Evolutionary conservation across 2,797 vertebrate genomes (phyloP).

Genomic region (Urophycis tenuis): DNA sequence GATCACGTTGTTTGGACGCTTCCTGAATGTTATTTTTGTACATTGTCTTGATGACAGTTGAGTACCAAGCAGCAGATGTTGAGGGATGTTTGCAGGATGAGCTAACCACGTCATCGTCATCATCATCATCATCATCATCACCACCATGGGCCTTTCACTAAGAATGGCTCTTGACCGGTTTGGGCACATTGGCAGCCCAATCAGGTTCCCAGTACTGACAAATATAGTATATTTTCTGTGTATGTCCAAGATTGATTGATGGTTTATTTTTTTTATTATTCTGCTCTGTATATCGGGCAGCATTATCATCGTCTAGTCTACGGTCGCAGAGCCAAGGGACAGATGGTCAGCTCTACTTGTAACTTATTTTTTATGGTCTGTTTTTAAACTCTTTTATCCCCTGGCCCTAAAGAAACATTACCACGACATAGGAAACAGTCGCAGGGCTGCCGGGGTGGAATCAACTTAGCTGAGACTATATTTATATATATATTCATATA

Average conservation of each 20-base stretch:
- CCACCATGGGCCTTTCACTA: conserved; percentile 27
- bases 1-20: conserved; percentile 23
- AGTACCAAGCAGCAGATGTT: conserved; percentile 50
- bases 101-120: conserved; percentile 41
- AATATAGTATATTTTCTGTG: conserved; percentile 37
- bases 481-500: conserved; percentile 44
- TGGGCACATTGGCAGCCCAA: conserved; percentile 27
- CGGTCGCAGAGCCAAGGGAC: conserved; percentile 33
- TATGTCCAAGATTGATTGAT: conserved; percentile 38
- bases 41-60: conserved; percentile 51
- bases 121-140: conserved; percentile 23
- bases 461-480: conserved; percentile 55
- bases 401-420: conserved; percentile 43
- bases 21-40: conserved; percentile 45
- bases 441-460: conserved; percentile 35
- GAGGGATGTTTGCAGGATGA: conserved; percentile 49
- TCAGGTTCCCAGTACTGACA: conserved; percentile 30
- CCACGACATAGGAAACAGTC: conserved; percentile 42
- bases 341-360: conserved; percentile 17
- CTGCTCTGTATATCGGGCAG: conserved; percentile 27
- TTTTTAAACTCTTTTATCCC: conserved; percentile 21
- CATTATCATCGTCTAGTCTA: conserved; percentile 36
- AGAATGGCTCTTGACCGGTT: conserved; percentile 39
- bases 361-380: conserved; percentile 18
- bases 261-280: conserved; percentile 17